Base-by-base conservation (phyloP, 2,888 invertebrate species). In the Branchellion lobata region DNA sequence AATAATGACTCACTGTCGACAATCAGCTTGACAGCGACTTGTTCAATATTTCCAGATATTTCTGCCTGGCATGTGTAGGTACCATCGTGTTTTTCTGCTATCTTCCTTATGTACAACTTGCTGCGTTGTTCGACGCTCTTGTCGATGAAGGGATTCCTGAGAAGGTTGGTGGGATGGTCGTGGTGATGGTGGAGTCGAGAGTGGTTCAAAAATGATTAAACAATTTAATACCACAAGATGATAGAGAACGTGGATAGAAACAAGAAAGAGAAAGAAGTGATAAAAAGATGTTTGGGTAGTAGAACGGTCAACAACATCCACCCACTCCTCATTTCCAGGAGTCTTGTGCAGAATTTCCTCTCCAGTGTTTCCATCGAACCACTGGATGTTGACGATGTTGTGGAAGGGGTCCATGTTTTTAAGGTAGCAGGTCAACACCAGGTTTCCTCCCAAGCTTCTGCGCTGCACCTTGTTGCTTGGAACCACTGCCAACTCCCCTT, bases 31-130 rank as follows among this genome's bases (percentile, higher is more conserved):
- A 79, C 72, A 1, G 21, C 34, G 5, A 65, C 57, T 61, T 71
- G 27, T 51, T 80, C 72, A 2, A 53, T 24, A 40, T 80, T 81
- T 36, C 83, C 83, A 5, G 81, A 80, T 5, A 83, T 36, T 27
- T 65, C 34, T 1, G 82, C 83, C 8, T 51, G 36, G 57, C 83
- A 83, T 8, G 79, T 79, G 71, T 83, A 83, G 11, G 31, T 51
- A n/a, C 83, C 83, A 1, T 81, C 82, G 69, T 83, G 82, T 11
- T 71, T 69, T 33, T 79, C 71, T 40, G 72, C 71, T 14, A 83
- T 83, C 21, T 57, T 72, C 1, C 81, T 80, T 74, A 83, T 81
- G 81, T 83, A 83, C 68, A 83, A 80, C 61, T 83, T 83, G 68
- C 73, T 80, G 14, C 72, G 78, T 29, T 78, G 65, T 27, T 47